Base-by-base conservation (phyloP, 2,797 vertebrate genomes). In the Mycteria americana region DNA sequence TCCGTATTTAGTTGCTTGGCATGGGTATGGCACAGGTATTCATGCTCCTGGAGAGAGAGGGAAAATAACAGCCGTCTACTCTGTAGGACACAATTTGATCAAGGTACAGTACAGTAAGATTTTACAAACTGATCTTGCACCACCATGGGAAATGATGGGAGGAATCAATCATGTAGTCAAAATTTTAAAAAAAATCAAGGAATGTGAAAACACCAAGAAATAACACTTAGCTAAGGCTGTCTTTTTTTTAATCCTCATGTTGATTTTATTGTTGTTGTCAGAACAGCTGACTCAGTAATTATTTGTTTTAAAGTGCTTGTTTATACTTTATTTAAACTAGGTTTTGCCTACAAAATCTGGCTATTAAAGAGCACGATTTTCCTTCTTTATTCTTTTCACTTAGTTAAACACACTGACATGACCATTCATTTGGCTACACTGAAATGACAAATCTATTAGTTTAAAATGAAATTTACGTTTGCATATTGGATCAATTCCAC, bases 41-140 rank as follows among this genome's bases (percentile, higher is more conserved):
- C 99, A 99, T 11, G 99, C 99, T 21, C 99, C 99, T 3, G 99
- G 99, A 96, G 98, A 99, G 95, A 98, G 80, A 93, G 98, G 98
- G 51, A 98, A 98, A 56, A 85, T 94, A 10, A 63, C 98, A 57
- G 95, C 90, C 11, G 98, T 98, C 94, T 99, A 99, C 94, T 93
- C 95, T 41, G 99, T 99, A 73, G 99, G 99, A 89, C 99, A 99
- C 98, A 99, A 99, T 97, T 97, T 99, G 94, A 99, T 99, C 97
- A 99, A 98, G 99, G 99, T 99, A 98, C n/a, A 16, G 97, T 98
- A 97, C 13, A 82, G 62, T 59, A 69, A 62, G 48, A 54, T 92
- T 94, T 93, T 92, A 78, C n/a, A 70, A 88, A 69, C 19, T 89
- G 56, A 69, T 82, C 10, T 62, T 79, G n/a, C 46, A 48, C 31